These are phyloP conservation scores for Sipha flava DNA, from an alignment of 1,140 invertebrate species.

Conservation along the genomic window DNA sequence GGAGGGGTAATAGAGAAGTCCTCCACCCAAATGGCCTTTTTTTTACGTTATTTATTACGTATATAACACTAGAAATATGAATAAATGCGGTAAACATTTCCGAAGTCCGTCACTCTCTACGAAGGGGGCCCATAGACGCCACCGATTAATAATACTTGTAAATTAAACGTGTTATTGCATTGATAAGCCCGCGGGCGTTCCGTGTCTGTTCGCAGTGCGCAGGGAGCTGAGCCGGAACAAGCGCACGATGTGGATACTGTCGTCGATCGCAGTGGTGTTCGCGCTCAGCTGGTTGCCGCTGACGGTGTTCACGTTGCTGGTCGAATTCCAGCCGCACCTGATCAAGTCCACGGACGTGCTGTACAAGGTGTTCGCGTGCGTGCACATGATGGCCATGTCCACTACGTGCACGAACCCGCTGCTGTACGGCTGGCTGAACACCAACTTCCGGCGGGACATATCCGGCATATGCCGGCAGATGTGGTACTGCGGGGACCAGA, in stretches of 20 bases:
- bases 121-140: no score
- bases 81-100: no score
- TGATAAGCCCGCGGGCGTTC: no score
- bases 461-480: constrained; percentile 24
- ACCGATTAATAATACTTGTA: no score
- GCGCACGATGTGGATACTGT: constrained; percentile 45
- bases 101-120: no score
- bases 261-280: constrained; percentile 46
- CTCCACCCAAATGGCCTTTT: no score
- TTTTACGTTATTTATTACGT: no score
- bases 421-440: constrained; percentile 52
- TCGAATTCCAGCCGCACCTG: constrained; percentile 39
- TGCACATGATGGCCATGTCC: constrained; percentile 52
- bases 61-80: no score
- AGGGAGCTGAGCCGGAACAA: constrained; percentile 47
- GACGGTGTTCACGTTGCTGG: constrained; percentile 48
- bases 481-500: constrained; percentile 10
- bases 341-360: constrained; percentile 40
- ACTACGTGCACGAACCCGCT: constrained; percentile 50
- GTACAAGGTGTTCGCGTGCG: constrained; percentile 49
- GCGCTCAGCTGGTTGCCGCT: constrained; percentile 49
- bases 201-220: constrained; percentile 38
- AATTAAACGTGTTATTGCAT: no score
- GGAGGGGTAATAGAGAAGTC: no score
- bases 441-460: constrained; percentile 46